Base-by-base conservation (phyloP, 2,113 vertebrate genomes). In the Sardina pilchardus region DNA sequence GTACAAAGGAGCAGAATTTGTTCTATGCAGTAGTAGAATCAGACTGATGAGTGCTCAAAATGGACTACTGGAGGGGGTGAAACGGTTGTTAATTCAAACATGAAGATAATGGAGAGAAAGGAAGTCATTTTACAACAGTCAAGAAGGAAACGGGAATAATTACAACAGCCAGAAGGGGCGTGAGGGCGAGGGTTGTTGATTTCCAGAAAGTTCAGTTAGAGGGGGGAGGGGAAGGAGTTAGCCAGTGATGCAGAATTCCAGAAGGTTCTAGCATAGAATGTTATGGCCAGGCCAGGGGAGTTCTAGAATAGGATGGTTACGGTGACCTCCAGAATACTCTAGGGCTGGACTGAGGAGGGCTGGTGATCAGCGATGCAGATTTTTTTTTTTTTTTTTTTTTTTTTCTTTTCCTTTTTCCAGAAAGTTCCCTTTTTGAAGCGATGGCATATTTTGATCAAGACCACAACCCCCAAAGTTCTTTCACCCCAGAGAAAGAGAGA, bases 1-100 rank as follows among this genome's bases (percentile, higher is more conserved):
- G 81, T 56, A 83, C 53, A 91, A 92, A 82, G 81, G n/a, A 71
- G 30, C 30, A 71, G 63, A 30, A 71, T 71, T 34, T 82, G 85
- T 86, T 87, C 17, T 48, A 85, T 78, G 82, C 88, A 86, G 86
- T 82, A 88, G 87, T 87, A 90, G 91, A 90, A 92, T 88, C 91
- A 90, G 92, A 94, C 93, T 91, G 89, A 85, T 89, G 89, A 84
- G 92, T 24, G 53, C 83, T 45, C 19, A 81, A 48, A 43, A 81
- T 85, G 88, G 88, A 71, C 88, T 88, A 86, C 86, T 88, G 71
- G 87, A 89, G 91, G 59, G 84, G 89, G 92, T 88, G 67, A 75
- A 84, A 88, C 81, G 47, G 45, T 19, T 24, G 26, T 71, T 39
- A 50, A 82, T 75, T 53, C 47, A 6, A 42, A 67, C 1, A 83